phyloP scores from a whole-genome alignment of 92 coral and sea anemone genomes.

The Paramuricea clavata region DNA sequence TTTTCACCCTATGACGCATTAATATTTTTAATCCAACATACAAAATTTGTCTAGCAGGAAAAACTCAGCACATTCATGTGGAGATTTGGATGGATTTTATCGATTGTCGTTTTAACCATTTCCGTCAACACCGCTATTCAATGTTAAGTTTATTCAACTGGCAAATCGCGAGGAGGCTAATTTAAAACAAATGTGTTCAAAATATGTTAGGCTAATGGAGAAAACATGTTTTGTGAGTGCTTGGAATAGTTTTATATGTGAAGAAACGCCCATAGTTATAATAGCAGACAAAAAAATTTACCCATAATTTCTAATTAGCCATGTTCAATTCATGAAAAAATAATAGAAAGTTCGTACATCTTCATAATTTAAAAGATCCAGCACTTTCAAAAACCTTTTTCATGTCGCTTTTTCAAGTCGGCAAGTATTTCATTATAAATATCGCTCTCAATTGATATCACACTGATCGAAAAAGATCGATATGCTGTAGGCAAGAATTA shows the following conservation, averaged over 20 bases:
- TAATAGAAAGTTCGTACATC: too few relatives aligned
- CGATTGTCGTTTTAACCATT: conserved; percentile 27
- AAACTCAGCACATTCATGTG: neutral
- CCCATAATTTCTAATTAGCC: too few relatives aligned
- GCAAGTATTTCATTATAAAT: too few relatives aligned
- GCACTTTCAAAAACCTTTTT: too few relatives aligned
- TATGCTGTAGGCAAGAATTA: too few relatives aligned
- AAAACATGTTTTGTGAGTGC: conserved; percentile 17
- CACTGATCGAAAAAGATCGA: too few relatives aligned
- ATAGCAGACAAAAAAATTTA: too few relatives aligned
- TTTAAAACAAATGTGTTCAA: conserved; percentile 13
- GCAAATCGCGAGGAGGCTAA: neutral
- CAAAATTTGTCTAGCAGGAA: conserved; percentile 15
- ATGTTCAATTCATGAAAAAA: too few relatives aligned
- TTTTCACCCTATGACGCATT: neutral
- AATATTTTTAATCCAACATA: neutral
- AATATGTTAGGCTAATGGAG: neutral
- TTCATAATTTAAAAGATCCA: too few relatives aligned
- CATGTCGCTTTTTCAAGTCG: too few relatives aligned
- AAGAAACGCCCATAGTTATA: neutral
- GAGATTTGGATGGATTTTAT: neutral
- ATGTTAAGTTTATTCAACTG: conserved; percentile 11
- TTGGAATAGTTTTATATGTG: neutral
- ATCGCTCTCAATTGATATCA: too few relatives aligned
- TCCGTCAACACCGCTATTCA: conserved; percentile 30